These are phyloP conservation scores for Gisinianus flammeolus DNA, from an alignment of 2,888 invertebrate genomes.

Conservation along the genomic window DNA sequence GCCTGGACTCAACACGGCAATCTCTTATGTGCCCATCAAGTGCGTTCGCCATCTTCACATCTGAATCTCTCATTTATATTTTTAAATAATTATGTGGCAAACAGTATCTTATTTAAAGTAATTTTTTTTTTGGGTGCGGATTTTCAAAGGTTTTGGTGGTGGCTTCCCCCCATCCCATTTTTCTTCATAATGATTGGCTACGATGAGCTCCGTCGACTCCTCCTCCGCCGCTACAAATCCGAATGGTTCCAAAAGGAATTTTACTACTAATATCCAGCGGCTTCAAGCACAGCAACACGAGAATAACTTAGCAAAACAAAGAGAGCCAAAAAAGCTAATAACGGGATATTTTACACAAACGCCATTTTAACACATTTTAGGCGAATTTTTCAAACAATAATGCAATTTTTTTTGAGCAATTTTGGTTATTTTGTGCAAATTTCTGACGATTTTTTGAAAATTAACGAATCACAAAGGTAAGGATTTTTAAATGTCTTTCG, in stretches of 20 bases:
- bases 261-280: conserved; percentile 41
- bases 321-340: no score
- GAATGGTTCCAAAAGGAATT: conserved; percentile 62
- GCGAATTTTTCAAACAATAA: no score
- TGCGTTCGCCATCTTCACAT: conserved; percentile 16
- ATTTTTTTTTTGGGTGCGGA: no score
- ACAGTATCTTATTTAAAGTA: conserved; percentile 4
- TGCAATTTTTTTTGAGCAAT: no score
- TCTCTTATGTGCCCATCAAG: conserved; percentile 54
- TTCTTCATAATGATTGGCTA: conserved; percentile 66
- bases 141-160: conserved; percentile 66
- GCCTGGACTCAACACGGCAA: conserved; percentile 62
- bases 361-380: no score
- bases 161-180: conserved; percentile 67
- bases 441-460: no score
- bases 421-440: no score
- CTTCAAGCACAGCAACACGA: no score
- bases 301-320: no score
- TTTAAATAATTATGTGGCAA: neutral
- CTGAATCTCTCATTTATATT: neutral
- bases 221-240: conserved; percentile 64
- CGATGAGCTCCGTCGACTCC: conserved; percentile 65
- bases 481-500: no score
- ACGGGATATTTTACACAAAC: no score
- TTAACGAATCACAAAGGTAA: no score